These are phyloP conservation scores for Coregonus suidteri DNA, from an alignment of 2,797 vertebrate genomes.

Conservation along the genomic window DNA sequence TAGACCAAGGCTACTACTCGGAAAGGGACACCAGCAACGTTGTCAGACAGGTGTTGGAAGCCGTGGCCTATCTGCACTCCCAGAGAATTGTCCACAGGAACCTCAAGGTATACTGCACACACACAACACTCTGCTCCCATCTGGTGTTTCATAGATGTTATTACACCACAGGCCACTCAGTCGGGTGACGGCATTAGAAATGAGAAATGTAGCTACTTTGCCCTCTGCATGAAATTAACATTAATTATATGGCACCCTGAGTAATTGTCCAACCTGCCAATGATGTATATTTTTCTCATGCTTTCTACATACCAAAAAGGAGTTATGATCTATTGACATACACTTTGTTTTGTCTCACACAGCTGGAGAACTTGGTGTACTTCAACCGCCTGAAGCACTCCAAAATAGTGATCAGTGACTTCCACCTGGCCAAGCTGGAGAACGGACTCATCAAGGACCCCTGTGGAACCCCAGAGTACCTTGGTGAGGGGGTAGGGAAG, in stretches of 20 bases:
- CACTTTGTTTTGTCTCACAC: conserved; percentile 31
- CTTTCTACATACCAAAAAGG: no score
- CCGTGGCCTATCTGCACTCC: conserved; percentile 95
- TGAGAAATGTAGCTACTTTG: neutral
- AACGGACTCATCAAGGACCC: conserved; percentile 97
- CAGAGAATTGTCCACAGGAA: conserved; percentile 96
- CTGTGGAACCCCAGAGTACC: conserved; percentile 96
- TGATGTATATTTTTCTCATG: neutral
- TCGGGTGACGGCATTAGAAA: neutral
- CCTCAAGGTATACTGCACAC: conserved; percentile 83
- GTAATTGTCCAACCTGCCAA: neutral
- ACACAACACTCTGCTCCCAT: conserved; percentile 53
- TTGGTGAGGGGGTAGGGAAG: conserved; percentile 61
- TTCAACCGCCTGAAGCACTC: conserved; percentile 98
- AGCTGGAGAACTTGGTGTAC: conserved; percentile 98
- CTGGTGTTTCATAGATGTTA: conserved; percentile 48
- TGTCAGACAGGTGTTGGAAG: conserved; percentile 96
- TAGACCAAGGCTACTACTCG: conserved; percentile 98
- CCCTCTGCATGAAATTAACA: neutral
- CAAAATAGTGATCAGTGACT: conserved; percentile 99
- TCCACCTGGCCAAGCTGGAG: conserved; percentile 97
- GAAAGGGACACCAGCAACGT: conserved; percentile 98
- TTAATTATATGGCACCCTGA: no score
- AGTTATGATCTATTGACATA: neutral
- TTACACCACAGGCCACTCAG: conserved; percentile 62